Conservation (phyloP, 2,797 vertebrate species). For the Chaetodon trifasciatus region DNA sequence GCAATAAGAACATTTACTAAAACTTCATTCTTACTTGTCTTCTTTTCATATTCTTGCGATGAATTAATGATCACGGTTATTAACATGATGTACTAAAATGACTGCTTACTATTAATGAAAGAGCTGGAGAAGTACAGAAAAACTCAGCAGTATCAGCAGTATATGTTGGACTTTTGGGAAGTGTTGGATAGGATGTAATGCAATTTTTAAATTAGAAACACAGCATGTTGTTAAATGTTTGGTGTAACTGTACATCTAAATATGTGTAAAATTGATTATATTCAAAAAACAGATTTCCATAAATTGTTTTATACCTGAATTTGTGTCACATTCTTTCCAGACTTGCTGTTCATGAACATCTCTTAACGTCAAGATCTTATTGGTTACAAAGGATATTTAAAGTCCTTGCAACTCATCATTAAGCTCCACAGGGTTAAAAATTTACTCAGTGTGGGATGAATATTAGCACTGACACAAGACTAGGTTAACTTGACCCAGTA, state of each 20-base stretch:
- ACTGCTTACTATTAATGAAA: slow-evolving; percentile 38
- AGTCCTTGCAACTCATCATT: background rate
- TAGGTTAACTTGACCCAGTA: no score
- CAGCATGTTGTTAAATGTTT: background rate
- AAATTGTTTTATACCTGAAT: background rate
- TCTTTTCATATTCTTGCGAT: slow-evolving; percentile 36
- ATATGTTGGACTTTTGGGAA: background rate
- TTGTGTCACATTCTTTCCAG: background rate
- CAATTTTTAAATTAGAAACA: background rate
- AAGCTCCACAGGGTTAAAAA: background rate
- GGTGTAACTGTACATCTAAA: background rate
- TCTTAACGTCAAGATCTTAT: background rate
- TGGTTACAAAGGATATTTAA: background rate
- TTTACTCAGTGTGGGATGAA: no score
- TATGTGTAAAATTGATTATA: background rate
- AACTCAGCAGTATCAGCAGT: background rate
- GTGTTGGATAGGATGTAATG: background rate
- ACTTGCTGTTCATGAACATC: background rate
- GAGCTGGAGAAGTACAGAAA: background rate
- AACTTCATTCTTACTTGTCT: slow-evolving; percentile 34
- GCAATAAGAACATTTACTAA: slow-evolving; percentile 35
- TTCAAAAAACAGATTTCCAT: background rate
- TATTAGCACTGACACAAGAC: background rate
- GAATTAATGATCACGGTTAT: slow-evolving; percentile 52
- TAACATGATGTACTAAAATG: slow-evolving; percentile 27